Evolutionary conservation across 2,888 invertebrate species (phyloP), one percentile per base, ranked within the genome.

Genomic region (Pyralis farinalis): DNA sequence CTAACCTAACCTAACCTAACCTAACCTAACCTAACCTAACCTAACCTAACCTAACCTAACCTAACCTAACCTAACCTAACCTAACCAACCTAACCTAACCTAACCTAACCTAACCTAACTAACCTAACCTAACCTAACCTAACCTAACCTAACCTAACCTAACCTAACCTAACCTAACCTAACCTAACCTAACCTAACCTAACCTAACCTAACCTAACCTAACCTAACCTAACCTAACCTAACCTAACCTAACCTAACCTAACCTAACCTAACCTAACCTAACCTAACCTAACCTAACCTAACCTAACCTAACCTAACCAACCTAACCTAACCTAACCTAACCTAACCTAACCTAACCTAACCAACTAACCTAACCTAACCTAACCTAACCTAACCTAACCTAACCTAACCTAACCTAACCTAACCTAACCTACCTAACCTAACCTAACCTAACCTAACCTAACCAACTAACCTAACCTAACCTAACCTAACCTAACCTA

Each of bases 391-490:
- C 52, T 51, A 52, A 52, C 52, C 50, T 49, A 52, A 51, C 54
- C 51, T 51, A 55, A 49, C 51, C 52, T 48, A 48, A 49, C 49
- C 53, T 49, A 49, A 54, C 53, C 51, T 51, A 48, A 49, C 53
- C 49, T 49, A 49, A 50, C 53, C 47, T 49, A 49, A 50, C 53
- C 49, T 49, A 44, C 44, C 49, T 46, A 46, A 49, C 47, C 44
- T 46, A 47, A 47, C 46, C 49, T 46, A 47, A 50, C 49, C 46
- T 46, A 46, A 46, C 50, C 52, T 46, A 49, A 48, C 50, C 50
- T 50, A 53, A 49, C 50, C n/a, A n/a, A n/a, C 49, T 49, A 54
- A 51, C 51, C 51, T 51, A 53, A 51, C 51, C 51, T 54, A 49
- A 47, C 49, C 49, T 49, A 51, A 49, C 51, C 48, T 48, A 46